These are phyloP conservation scores for Acrobasis suavella DNA, from an alignment of 2,888 invertebrate genomes.

Conservation along the genomic window DNA sequence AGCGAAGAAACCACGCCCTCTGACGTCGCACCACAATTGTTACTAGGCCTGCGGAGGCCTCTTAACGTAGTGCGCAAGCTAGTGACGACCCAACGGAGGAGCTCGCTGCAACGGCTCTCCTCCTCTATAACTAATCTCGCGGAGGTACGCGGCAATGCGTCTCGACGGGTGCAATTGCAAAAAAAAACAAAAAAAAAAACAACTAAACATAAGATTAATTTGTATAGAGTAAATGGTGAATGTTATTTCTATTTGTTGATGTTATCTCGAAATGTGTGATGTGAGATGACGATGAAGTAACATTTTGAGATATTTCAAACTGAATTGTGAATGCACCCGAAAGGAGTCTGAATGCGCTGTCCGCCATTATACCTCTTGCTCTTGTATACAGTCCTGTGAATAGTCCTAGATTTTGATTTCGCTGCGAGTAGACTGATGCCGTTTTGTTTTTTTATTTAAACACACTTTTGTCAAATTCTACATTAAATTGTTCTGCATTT, in stretches of 20 bases:
- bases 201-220: background rate
- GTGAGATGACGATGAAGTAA: background rate
- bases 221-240: background rate
- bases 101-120: constrained; percentile 74
- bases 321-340: constrained; percentile 65
- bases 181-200: background rate
- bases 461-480: background rate
- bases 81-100: constrained; percentile 75
- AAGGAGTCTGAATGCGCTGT: constrained; percentile 50
- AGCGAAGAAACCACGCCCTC: constrained; percentile 58
- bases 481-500: background rate
- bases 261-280: background rate
- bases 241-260: background rate
- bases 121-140: constrained; percentile 77
- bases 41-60: constrained; percentile 71
- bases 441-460: constrained; percentile 31
- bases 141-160: constrained; percentile 70
- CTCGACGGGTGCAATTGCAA: constrained; percentile 32
- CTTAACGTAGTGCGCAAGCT: constrained; percentile 79
- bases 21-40: constrained; percentile 63
- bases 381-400: constrained; percentile 46
- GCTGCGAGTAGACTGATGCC: constrained; percentile 59
- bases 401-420: constrained; percentile 44
- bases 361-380: constrained; percentile 61
- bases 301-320: background rate